phyloP scores from a whole-genome alignment of 2,888 invertebrate genomes.

The Epsilonema sp. region DNA sequence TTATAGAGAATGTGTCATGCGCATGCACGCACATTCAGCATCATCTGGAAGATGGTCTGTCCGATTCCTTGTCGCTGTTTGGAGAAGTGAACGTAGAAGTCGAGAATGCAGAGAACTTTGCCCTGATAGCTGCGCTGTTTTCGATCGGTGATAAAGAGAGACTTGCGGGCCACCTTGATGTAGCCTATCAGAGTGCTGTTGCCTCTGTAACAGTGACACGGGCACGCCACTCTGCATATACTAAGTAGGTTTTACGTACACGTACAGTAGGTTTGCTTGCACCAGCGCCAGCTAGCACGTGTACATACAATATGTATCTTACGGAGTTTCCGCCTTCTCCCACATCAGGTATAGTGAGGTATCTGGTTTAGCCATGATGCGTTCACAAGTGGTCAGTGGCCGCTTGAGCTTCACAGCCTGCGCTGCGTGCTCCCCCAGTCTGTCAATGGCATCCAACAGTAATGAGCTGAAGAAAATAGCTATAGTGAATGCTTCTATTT shows the following conservation, averaged over 20 bases:
- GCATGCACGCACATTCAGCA: slow-evolving; percentile 68
- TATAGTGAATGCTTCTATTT: too few relatives aligned
- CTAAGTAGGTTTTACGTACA: too few relatives aligned
- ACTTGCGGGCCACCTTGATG: slow-evolving; percentile 70
- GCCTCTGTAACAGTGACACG: too few relatives aligned
- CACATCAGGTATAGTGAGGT: slow-evolving; percentile 18
- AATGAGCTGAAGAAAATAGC: too few relatives aligned
- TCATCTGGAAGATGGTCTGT: slow-evolving; percentile 58
- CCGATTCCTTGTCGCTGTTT: slow-evolving; percentile 69
- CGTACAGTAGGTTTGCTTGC: too few relatives aligned
- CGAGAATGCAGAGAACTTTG: slow-evolving; percentile 65
- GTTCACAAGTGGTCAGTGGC: slow-evolving; percentile 17
- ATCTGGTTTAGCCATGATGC: slow-evolving; percentile 14
- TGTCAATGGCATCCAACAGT: too few relatives aligned
- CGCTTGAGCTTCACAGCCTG: slow-evolving; percentile 12
- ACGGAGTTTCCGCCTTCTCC: slow-evolving; percentile 19
- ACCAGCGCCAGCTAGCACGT: too few relatives aligned
- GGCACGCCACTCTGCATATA: too few relatives aligned
- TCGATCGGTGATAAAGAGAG: slow-evolving; percentile 47
- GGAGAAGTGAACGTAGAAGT: slow-evolving; percentile 69
- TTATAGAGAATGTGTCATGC: too few relatives aligned
- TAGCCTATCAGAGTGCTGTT: slow-evolving; percentile 42
- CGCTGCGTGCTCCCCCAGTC: too few relatives aligned
- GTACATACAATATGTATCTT: too few relatives aligned
- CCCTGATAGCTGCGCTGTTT: slow-evolving; percentile 30